These are phyloP conservation scores for Strigops habroptila DNA, from an alignment of 2,113 vertebrate species.

Conservation along the genomic window DNA sequence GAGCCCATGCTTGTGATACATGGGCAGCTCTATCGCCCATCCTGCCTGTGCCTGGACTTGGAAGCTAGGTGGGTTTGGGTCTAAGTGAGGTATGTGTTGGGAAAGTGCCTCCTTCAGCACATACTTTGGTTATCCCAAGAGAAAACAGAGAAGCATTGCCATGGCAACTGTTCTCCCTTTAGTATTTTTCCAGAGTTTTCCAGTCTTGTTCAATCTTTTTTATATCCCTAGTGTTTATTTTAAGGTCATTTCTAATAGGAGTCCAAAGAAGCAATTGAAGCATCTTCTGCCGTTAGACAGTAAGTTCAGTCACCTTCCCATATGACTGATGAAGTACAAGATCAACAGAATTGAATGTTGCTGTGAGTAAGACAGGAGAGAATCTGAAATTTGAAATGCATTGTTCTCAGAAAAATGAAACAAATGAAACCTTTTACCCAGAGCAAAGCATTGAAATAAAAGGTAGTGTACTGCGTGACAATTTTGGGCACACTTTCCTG, in stretches of 20 bases:
- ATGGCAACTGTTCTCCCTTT: not conserved
- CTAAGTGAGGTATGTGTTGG: not conserved
- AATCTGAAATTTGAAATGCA: not conserved
- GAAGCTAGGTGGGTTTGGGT: not conserved
- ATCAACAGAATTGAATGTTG: not conserved
- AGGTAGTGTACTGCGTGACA: not conserved
- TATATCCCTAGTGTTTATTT: not conserved
- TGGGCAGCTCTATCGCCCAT: not conserved
- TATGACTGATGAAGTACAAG: not conserved
- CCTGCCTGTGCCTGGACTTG: fast-evolving
- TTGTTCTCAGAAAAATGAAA: not conserved
- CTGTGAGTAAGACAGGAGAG: not conserved
- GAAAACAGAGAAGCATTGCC: not conserved
- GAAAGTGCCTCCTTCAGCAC: not conserved
- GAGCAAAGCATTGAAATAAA: not conserved
- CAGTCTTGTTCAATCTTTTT: not conserved
- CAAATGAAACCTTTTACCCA: slow-evolving; percentile 1
- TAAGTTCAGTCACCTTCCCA: not conserved
- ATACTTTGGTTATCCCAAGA: not conserved
- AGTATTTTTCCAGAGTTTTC: slow-evolving; percentile 6
- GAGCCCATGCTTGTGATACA: not conserved
- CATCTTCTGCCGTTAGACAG: not conserved
- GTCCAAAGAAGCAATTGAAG: not conserved
- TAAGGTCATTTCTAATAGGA: slow-evolving; percentile 5
- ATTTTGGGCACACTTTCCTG: not conserved